Evolutionary conservation across 2,888 invertebrate species (phyloP).

Genomic region (Conus canariensis): DNA sequence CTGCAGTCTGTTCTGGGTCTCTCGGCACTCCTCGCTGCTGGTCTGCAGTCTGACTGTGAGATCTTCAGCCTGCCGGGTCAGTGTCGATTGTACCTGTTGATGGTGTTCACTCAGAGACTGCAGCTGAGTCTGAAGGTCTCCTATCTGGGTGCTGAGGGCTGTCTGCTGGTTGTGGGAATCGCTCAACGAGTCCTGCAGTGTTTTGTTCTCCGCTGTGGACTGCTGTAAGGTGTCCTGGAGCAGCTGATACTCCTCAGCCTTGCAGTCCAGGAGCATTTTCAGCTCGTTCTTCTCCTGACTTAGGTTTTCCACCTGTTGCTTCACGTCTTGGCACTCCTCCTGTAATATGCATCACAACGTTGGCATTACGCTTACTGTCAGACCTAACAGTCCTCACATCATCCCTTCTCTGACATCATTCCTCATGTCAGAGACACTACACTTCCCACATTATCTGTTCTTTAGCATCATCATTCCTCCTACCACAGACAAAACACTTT

Average conservation of each 20-base stretch:
- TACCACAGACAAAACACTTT: neutral
- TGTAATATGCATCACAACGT: constrained; percentile 47
- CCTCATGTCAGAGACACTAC: neutral
- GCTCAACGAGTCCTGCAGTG: neutral
- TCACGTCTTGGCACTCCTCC: constrained; percentile 54
- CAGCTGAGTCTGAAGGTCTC: neutral
- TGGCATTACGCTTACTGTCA: too few relatives aligned
- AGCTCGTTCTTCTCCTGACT: constrained; percentile 52
- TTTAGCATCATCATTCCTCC: neutral
- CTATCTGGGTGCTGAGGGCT: neutral
- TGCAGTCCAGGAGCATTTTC: constrained; percentile 46
- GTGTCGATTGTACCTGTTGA: neutral
- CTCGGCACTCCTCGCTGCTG: constrained; percentile 42
- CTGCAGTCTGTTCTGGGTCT: constrained; percentile 24
- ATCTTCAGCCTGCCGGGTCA: neutral
- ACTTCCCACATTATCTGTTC: neutral
- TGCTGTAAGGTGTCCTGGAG: neutral
- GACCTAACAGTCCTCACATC: too few relatives aligned
- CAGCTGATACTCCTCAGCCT: neutral
- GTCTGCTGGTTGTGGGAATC: neutral
- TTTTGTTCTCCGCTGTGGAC: neutral
- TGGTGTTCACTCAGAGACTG: neutral
- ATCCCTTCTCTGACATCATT: too few relatives aligned
- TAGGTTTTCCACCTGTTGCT: constrained; percentile 48
- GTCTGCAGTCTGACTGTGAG: constrained; percentile 43